Evolutionary conservation across 2,797 vertebrate genomes (phyloP).

Genomic region (Thripadectes ignobilis): DNA sequence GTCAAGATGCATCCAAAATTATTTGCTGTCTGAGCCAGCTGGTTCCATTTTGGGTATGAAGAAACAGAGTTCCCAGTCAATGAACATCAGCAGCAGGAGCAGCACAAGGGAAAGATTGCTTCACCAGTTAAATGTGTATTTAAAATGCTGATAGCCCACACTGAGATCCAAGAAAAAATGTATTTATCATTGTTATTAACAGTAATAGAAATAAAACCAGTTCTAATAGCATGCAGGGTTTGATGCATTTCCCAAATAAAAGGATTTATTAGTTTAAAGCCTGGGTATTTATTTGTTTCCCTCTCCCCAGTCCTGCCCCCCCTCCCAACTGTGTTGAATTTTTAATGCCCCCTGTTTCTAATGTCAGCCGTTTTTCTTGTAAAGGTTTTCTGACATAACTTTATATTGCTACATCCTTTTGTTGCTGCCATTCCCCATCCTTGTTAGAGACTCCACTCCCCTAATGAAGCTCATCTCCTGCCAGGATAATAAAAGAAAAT

Average conservation of each 20-base stretch:
- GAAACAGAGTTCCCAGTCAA: background rate
- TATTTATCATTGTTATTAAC: constrained; percentile 57
- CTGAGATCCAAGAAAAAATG: constrained; percentile 6
- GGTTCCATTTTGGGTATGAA: background rate
- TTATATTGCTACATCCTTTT: constrained; percentile 52
- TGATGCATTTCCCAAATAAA: constrained; percentile 46
- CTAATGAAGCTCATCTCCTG: constrained; percentile 66
- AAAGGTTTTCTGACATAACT: constrained; percentile 67
- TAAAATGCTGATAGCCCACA: constrained; percentile 17
- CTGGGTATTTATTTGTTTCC: constrained; percentile 58
- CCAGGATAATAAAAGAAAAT: constrained; percentile 59
- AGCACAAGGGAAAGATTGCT: background rate
- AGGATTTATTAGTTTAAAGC: constrained; percentile 57
- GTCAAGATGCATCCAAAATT: background rate
- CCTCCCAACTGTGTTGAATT: constrained; percentile 9
- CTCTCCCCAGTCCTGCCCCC: background rate
- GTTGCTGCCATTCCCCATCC: constrained; percentile 62
- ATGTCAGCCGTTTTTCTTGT: constrained; percentile 61
- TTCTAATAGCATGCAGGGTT: constrained; percentile 34
- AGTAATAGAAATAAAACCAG: constrained; percentile 48
- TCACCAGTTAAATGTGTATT: background rate
- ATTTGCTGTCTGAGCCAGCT: background rate
- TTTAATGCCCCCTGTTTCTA: constrained; percentile 58
- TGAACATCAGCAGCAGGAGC: background rate
- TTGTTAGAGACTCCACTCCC: constrained; percentile 54